These are phyloP conservation scores for Argyresthia goedartella DNA, from an alignment of 2,888 invertebrate genomes.

Conservation along the genomic window DNA sequence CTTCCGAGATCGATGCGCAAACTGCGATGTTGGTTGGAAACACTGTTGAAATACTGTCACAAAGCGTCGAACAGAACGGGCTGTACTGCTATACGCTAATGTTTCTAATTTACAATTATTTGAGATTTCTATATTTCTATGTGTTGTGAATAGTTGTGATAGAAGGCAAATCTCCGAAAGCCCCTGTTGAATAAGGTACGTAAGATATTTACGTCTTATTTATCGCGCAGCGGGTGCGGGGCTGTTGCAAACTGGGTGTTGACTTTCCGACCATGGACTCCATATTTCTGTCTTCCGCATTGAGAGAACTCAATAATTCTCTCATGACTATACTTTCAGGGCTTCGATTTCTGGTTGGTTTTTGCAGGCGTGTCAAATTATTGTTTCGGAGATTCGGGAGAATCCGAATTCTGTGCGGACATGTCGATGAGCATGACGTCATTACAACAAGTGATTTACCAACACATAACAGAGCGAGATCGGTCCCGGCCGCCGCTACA, in stretches of 20 bases:
- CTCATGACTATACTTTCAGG: background rate
- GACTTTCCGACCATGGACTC: conserved; percentile 22
- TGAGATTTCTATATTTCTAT: conserved; percentile 9
- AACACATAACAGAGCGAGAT: conserved; percentile 45
- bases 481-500: conserved; percentile 50
- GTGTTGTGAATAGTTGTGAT: conserved; percentile 15
- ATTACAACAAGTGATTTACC: conserved; percentile 52
- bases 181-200: conserved; percentile 31
- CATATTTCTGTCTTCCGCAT: conserved; percentile 13
- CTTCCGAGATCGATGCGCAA: conserved; percentile 41
- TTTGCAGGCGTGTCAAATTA: background rate
- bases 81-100: conserved; percentile 29
- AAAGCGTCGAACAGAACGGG: conserved; percentile 35
- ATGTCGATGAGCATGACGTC: conserved; percentile 62
- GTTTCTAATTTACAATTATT: conserved; percentile 23
- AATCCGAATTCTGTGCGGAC: conserved; percentile 23
- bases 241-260: conserved; percentile 36
- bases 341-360: background rate
- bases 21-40: conserved; percentile 31
- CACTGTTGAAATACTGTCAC: conserved; percentile 6
- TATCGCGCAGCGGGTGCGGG: conserved; percentile 10
- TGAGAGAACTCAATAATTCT: background rate
- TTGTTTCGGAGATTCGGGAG: conserved; percentile 4
- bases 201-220: conserved; percentile 45
- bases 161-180: background rate